Evolutionary conservation across 2,888 invertebrate species (phyloP).

Genomic region (Smittia sp.): DNA sequence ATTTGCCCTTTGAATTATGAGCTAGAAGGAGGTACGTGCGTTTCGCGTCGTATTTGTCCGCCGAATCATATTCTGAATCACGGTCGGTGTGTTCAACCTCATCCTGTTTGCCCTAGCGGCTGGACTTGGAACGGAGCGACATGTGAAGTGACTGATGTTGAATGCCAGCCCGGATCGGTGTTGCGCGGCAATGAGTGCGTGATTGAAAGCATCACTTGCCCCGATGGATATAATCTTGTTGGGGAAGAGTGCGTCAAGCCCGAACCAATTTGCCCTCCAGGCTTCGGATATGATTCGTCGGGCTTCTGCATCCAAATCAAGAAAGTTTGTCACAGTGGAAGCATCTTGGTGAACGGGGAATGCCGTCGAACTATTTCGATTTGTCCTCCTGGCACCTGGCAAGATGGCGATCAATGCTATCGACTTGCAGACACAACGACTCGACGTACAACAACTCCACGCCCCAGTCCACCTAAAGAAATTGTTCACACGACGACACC

Average conservation of each 20-base stretch:
- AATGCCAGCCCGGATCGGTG: conserved; percentile 21
- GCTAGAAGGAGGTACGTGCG: conserved; percentile 4
- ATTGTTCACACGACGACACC: not conserved
- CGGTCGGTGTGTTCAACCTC: not conserved
- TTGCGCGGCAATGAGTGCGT: conserved; percentile 7
- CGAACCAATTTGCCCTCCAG: conserved; percentile 10
- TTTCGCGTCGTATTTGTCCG: conserved; percentile 1
- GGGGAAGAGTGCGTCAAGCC: not conserved
- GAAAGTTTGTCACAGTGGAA: not conserved
- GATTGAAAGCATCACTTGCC: conserved; percentile 12
- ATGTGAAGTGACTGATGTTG: not conserved
- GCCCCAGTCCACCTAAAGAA: not conserved
- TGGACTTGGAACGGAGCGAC: conserved; percentile 1
- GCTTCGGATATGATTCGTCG: not conserved
- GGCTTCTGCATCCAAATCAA: conserved; percentile 19
- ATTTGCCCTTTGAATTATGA: conserved; percentile 28
- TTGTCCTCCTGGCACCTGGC: no score
- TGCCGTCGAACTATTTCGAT: no score
- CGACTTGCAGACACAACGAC: not conserved
- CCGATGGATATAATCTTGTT: not conserved
- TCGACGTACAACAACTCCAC: not conserved
- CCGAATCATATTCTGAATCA: conserved; percentile 19
- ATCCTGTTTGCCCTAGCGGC: not conserved
- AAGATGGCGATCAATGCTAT: no score
- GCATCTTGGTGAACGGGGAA: no score